Evolutionary conservation across 2,888 invertebrate species (phyloP).

Genomic region (Xylophagus ater): DNA sequence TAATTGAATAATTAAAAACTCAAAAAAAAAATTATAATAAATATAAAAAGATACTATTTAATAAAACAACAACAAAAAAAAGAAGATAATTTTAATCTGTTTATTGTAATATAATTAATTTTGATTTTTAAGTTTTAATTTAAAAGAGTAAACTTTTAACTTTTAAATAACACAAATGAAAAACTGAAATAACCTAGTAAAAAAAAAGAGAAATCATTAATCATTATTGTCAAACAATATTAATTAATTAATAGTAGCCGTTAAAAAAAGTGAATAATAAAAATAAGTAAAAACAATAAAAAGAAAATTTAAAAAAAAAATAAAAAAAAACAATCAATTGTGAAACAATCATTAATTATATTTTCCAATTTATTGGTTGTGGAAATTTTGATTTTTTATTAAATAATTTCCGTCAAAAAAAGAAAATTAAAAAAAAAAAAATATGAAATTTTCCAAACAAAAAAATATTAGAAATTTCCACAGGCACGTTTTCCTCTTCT

Average conservation of each 20-base stretch:
- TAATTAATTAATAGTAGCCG: no score
- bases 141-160: no score
- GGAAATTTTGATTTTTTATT: neutral
- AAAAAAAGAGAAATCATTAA: neutral
- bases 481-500: no score
- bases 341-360: conserved; percentile 22
- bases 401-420: neutral
- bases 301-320: conserved; percentile 1
- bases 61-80: no score
- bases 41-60: neutral
- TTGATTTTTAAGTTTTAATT: no score
- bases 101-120: no score
- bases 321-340: conserved; percentile 21
- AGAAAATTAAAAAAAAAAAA: neutral
- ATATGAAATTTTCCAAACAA: neutral
- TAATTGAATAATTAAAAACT: neutral
- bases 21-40: neutral
- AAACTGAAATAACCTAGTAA: neutral
- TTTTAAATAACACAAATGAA: neutral
- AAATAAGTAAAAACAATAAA: neutral
- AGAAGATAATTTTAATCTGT: no score
- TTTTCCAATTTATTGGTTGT: conserved; percentile 12
- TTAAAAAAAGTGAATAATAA: neutral
- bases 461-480: no score
- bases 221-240: neutral